Percentiles rank a stretch among this genome's conserved stretches.
Conservation (phyloP, 2,113 vertebrate species). For the Macquaria ambigua region DNA sequence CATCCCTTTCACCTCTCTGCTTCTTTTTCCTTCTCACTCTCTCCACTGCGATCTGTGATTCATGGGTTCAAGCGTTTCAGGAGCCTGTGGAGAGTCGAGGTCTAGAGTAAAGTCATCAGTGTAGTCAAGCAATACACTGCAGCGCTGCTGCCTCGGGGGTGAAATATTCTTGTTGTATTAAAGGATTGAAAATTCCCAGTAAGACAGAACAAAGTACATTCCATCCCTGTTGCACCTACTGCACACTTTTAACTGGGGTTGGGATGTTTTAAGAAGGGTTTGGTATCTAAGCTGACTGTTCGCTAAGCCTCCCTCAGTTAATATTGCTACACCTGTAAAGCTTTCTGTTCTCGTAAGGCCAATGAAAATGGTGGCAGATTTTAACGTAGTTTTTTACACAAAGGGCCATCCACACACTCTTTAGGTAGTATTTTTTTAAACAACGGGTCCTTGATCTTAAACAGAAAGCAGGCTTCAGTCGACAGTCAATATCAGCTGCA, state of each 20-base stretch:
- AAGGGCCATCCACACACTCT: too few species aligned
- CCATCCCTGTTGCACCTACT: slow-evolving; percentile 30
- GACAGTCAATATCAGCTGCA: background rate
- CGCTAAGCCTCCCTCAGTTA: background rate
- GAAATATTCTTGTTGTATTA: slow-evolving; percentile 23
- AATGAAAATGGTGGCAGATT: background rate
- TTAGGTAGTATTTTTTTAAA: background rate
- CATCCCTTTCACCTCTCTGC: background rate
- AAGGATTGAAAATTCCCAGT: slow-evolving; percentile 6
- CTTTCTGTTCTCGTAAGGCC: background rate
- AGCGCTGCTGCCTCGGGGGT: slow-evolving; percentile 6
- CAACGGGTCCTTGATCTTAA: background rate
- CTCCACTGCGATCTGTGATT: slow-evolving; percentile 30
- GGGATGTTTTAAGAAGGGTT: background rate
- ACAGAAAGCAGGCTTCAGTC: background rate
- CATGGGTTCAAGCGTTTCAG: slow-evolving; percentile 28
- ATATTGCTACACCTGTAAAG: background rate
- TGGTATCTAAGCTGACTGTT: background rate
- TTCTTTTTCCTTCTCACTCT: background rate
- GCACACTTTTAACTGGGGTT: background rate
- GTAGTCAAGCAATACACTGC: slow-evolving; percentile 25
- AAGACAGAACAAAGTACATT: slow-evolving; percentile 17
- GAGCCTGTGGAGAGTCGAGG: background rate
- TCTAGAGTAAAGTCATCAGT: background rate
- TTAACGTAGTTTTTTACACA: background rate